Evolutionary conservation across 1,140 invertebrate species (phyloP).

Genomic region (Trachelipus rathkii): DNA sequence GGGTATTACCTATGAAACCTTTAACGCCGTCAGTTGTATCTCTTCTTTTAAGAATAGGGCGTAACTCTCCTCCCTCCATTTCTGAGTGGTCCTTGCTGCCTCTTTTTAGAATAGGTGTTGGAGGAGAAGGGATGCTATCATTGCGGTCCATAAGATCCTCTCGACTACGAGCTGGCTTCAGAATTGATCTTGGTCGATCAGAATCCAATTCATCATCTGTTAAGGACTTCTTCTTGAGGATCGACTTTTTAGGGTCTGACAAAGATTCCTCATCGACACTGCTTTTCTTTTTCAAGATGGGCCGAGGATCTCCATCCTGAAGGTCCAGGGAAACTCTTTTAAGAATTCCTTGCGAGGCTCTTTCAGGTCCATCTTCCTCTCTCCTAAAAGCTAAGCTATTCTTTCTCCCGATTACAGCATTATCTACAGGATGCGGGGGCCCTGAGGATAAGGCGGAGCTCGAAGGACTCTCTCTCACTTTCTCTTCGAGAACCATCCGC

Average conservation of each 20-base stretch:
- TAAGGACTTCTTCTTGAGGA: slow-evolving; percentile 76
- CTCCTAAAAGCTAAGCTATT: slow-evolving; percentile 32
- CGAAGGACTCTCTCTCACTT: slow-evolving; percentile 36
- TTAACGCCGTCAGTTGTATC: slow-evolving; percentile 39
- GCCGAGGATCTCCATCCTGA: slow-evolving; percentile 63
- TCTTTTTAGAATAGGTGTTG: slow-evolving; percentile 41
- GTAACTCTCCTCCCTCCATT: slow-evolving; percentile 39
- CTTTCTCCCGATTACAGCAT: slow-evolving; percentile 20
- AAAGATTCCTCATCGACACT: slow-evolving; percentile 42
- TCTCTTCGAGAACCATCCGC: slow-evolving; percentile 40
- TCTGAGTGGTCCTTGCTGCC: slow-evolving; percentile 37
- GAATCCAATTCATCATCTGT: slow-evolving; percentile 66
- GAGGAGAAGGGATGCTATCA: slow-evolving; percentile 38
- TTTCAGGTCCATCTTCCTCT: slow-evolving; percentile 20
- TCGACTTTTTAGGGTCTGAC: slow-evolving; percentile 61
- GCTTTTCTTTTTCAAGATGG: slow-evolving; percentile 72
- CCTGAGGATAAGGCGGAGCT: slow-evolving; percentile 42
- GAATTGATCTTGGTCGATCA: slow-evolving; percentile 67
- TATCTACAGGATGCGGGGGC: slow-evolving; percentile 38
- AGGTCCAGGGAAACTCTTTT: slow-evolving; percentile 50
- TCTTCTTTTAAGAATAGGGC: slow-evolving; percentile 45
- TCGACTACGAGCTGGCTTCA: slow-evolving; percentile 65
- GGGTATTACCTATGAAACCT: background rate
- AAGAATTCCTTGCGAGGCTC: slow-evolving; percentile 45
- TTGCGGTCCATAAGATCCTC: slow-evolving; percentile 47